Evolutionary conservation across 2,888 invertebrate species (phyloP).

Genomic region (Drosophila suboccidentalis): DNA sequence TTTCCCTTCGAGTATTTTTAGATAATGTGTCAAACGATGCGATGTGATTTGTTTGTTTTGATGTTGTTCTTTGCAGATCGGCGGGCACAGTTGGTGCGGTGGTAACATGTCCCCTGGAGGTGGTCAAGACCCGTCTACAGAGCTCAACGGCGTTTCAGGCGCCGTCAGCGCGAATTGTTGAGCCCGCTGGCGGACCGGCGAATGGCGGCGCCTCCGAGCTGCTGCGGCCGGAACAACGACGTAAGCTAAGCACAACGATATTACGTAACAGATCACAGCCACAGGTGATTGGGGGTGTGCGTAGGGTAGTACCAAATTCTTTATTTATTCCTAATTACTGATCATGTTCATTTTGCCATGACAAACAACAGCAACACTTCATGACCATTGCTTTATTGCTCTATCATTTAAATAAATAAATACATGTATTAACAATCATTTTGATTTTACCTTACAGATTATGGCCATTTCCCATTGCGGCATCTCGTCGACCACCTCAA

Average conservation of each 20-base stretch:
- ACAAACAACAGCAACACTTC: conserved; percentile 30
- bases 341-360: conserved; percentile 32
- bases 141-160: conserved; percentile 91
- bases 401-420: background rate
- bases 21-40: conserved; percentile 9
- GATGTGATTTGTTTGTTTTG: conserved; percentile 17
- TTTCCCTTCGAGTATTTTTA: conserved; percentile 27
- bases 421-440: background rate
- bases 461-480: conserved; percentile 89
- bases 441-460: conserved; percentile 73
- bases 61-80: conserved; percentile 88
- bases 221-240: conserved; percentile 88
- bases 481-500: conserved; percentile 86
- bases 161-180: conserved; percentile 85
- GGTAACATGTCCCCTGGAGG: conserved; percentile 98
- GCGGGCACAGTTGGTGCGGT: conserved; percentile 99
- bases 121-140: conserved; percentile 98
- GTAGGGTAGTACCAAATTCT: conserved; percentile 85
- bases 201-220: conserved; percentile 86
- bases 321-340: conserved; percentile 46
- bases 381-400: conserved; percentile 40
- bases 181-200: conserved; percentile 81
- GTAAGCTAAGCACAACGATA: conserved; percentile 92
- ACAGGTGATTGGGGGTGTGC: conserved; percentile 86
- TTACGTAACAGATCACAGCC: conserved; percentile 90